Evolutionary conservation across 2,113 vertebrate species (phyloP), one percentile per base, ranked within the genome.

Genomic region (Ophiodon elongatus): DNA sequence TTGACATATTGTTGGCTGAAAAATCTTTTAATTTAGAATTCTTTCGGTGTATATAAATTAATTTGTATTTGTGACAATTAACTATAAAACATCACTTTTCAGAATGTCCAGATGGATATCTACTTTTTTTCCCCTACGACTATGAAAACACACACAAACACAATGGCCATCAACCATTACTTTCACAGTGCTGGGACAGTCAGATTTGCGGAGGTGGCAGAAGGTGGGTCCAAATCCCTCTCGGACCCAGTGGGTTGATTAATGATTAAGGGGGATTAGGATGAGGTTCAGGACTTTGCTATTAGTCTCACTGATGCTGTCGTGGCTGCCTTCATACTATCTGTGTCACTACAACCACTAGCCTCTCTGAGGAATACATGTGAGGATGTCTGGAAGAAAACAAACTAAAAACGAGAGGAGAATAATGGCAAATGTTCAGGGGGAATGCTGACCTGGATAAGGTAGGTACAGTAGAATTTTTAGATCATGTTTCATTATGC

Each of bases 181-280:
- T 80, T 79, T 85, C 73, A 31, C 89, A 83, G 75, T 52, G 57
- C 67, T 25, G 2, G 52, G 76, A 86, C 82, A 85, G 41, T 88
- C 76, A 91, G 91, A 93, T 92, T 91, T 94, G 90, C 79, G 14
- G 79, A 85, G 88, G 91, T 90, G 89, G 88, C 94, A 95, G 94
- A 95, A 95, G 94, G 94, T 92, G 75, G 80, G 80, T 88, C 77
- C 82, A 95, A 96, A 96, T 95, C 95, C 93, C 80, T 82, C 37
- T 74, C 70, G 90, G 89, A 90, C 90, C 86, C 79, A 90, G 19
- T 39, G 93, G 92, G 76, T 88, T 93, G 92, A 94, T 94, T 94
- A 95, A 94, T 92, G 95, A 94, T 94, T 94, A 96, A 87, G 92
- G 82, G 85, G 90, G 94, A 96, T 96, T 96, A 95, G 77, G 27